A percentile compares a stretch with the other conserved stretches of the same genome.
Evolutionary conservation across 2,888 invertebrate genomes (phyloP).

Genomic region (Dolichopus griseipennis): DNA sequence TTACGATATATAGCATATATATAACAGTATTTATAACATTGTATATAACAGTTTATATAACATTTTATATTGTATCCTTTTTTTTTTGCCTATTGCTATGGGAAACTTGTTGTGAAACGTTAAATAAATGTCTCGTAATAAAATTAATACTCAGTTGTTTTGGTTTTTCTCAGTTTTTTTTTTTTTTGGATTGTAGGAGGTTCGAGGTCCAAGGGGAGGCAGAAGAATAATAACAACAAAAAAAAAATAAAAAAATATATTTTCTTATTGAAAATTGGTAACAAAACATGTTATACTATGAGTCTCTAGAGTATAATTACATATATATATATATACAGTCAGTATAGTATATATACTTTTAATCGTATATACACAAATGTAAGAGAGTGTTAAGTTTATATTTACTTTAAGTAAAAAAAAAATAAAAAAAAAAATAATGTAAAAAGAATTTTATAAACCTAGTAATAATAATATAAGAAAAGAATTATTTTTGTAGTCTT

Average conservation of each 20-base stretch:
- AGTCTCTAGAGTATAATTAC: neutral
- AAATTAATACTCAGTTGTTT: neutral
- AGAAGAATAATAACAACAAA: too few relatives aligned
- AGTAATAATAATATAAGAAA: too few relatives aligned
- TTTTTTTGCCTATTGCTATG: neutral
- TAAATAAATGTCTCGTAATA: constrained; percentile 2
- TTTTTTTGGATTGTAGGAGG: neutral
- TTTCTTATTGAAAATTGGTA: neutral
- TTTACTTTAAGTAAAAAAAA: neutral
- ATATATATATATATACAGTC: too few relatives aligned
- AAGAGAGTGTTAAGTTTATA: neutral
- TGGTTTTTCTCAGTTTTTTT: neutral
- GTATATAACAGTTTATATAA: neutral
- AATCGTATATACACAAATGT: too few relatives aligned
- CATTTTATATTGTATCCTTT: too few relatives aligned
- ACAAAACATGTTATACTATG: neutral
- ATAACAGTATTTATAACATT: neutral
- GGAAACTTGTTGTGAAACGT: constrained; percentile 1
- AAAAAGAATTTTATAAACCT: neutral
- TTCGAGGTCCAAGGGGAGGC: too few relatives aligned
- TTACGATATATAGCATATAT: too few relatives aligned
- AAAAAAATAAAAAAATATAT: neutral
- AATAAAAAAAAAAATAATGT: neutral
- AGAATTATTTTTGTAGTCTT: too few relatives aligned
- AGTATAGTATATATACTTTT: too few relatives aligned